Percentiles rank a stretch among this genome's conserved stretches.
These are phyloP conservation scores for Microcebus ravelobensis DNA, from an alignment of 2,113 vertebrate species.

Conservation along the genomic window DNA sequence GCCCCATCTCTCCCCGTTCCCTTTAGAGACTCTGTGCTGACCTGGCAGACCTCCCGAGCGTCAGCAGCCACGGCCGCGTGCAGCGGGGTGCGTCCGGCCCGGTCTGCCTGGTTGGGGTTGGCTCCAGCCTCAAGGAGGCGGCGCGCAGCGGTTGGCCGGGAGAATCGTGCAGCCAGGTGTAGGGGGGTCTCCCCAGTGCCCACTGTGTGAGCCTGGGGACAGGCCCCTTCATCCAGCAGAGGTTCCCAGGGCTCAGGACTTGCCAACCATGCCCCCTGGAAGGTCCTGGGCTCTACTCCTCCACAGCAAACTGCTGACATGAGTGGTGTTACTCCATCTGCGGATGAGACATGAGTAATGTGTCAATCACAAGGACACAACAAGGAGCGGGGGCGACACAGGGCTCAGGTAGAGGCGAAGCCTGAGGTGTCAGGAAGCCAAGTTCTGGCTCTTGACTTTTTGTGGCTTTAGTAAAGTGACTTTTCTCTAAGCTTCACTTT, in stretches of 20 bases:
- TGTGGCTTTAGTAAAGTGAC: neutral
- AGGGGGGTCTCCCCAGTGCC: conserved; percentile 87
- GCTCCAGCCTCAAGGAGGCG: conserved; percentile 82
- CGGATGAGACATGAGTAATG: neutral
- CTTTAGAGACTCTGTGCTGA: conserved; percentile 1
- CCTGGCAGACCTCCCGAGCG: conserved; percentile 83
- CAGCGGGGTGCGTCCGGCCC: conserved; percentile 79
- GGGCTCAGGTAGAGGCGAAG: neutral
- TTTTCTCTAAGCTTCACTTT: neutral
- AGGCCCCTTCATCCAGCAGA: conserved; percentile 70
- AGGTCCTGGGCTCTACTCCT: conserved; percentile 75
- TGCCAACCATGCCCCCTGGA: conserved; percentile 70
- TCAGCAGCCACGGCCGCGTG: conserved; percentile 83
- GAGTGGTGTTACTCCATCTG: conserved; percentile 80
- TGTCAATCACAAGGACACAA: neutral
- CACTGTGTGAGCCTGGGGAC: conserved; percentile 74
- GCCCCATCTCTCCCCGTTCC: neutral
- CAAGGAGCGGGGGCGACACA: neutral
- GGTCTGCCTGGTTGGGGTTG: conserved; percentile 80
- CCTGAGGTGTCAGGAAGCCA: neutral
- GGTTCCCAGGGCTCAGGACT: conserved; percentile 74
- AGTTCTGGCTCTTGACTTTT: neutral
- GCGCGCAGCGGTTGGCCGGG: conserved; percentile 74
- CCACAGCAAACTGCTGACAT: conserved; percentile 82
- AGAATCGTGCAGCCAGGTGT: conserved; percentile 87